A percentile compares a stretch with the other conserved stretches of the same genome.
phyloP scores from a whole-genome alignment of 2,888 invertebrate species.

The Trissonchulus latispiculum region DNA sequence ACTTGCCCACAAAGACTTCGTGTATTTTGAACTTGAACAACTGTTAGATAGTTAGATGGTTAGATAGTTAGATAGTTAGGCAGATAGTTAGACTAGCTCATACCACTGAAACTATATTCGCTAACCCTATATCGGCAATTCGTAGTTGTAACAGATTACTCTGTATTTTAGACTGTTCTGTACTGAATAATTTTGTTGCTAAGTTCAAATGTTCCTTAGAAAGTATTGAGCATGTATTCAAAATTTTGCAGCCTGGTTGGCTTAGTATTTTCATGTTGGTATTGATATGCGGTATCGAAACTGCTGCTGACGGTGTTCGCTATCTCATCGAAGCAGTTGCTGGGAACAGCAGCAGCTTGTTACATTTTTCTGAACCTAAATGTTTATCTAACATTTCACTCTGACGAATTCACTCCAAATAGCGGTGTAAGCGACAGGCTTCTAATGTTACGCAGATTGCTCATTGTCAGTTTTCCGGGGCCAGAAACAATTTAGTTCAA shows the following conservation, averaged over 20 bases:
- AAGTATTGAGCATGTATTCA: neutral
- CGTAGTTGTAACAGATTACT: neutral
- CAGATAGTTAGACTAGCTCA: neutral
- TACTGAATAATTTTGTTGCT: neutral
- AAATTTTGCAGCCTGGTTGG: neutral
- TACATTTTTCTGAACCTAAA: neutral
- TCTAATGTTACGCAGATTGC: neutral
- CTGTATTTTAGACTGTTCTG: slow-evolving; percentile 1
- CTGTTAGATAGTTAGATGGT: too few relatives aligned
- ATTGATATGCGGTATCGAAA: neutral
- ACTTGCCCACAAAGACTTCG: neutral
- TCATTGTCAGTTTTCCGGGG: neutral
- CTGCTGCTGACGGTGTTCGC: neutral
- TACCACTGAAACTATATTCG: neutral
- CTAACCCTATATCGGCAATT: neutral
- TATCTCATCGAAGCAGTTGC: neutral
- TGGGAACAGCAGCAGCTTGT: neutral
- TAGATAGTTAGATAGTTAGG: too few relatives aligned
- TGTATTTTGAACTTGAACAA: neutral
- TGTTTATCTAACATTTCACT: neutral
- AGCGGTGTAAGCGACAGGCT: neutral
- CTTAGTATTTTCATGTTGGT: slow-evolving; percentile 4
- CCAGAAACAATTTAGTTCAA: neutral
- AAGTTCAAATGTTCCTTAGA: neutral
- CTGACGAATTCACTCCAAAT: neutral